phyloP scores from a whole-genome alignment of 2,888 invertebrate genomes.

The Ceraclea dissimilis region DNA sequence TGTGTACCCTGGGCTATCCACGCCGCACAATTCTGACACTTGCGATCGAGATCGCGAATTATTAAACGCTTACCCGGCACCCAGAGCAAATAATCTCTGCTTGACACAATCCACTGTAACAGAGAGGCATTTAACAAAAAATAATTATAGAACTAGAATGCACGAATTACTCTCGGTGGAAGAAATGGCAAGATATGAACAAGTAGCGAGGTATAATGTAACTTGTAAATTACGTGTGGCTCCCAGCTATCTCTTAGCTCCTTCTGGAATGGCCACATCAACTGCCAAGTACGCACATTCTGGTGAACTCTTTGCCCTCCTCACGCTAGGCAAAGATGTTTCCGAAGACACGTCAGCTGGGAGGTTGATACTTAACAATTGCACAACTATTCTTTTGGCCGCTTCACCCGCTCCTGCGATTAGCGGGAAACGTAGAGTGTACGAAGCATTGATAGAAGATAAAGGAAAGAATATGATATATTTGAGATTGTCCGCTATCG shows the following conservation, averaged over 20 bases:
- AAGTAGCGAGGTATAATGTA: constrained; percentile 62
- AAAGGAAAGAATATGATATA: constrained; percentile 74
- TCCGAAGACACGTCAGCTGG: constrained; percentile 80
- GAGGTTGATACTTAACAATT: constrained; percentile 67
- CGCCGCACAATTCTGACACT: constrained; percentile 37
- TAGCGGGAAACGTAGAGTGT: constrained; percentile 47
- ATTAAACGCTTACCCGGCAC: constrained; percentile 56
- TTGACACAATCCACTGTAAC: constrained; percentile 60
- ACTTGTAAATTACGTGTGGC: constrained; percentile 55
- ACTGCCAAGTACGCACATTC: constrained; percentile 69
- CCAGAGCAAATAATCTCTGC: constrained; percentile 56
- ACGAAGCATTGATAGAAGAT: constrained; percentile 71
- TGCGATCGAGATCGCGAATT: constrained; percentile 49
- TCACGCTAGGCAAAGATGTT: constrained; percentile 63
- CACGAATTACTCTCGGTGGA: constrained; percentile 70
- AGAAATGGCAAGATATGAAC: constrained; percentile 65
- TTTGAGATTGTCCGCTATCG: constrained; percentile 58
- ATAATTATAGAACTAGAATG: constrained; percentile 65
- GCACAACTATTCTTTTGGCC: constrained; percentile 59
- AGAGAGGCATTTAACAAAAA: constrained; percentile 53
- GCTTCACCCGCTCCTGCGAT: constrained; percentile 27
- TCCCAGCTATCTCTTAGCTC: constrained; percentile 61
- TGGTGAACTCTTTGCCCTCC: constrained; percentile 68
- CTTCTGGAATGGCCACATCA: constrained; percentile 58
- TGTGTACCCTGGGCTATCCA: constrained; percentile 45